Evolutionary conservation across 1,140 invertebrate genomes (phyloP).

Genomic region (Mizuhopecten yessoensis): DNA sequence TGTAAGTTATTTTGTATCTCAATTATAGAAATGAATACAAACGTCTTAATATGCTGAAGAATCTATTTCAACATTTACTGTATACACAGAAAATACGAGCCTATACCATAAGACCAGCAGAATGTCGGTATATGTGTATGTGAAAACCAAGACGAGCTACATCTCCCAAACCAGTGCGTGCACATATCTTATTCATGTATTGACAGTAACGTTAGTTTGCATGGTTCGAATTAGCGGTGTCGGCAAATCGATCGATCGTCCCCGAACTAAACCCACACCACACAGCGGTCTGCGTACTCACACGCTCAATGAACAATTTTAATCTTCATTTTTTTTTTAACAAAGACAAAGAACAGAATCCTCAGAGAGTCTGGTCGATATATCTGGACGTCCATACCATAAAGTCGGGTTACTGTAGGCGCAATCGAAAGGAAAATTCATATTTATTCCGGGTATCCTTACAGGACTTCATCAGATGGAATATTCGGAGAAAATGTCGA

Average conservation of each 20-base stretch:
- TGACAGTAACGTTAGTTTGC: constrained; percentile 3
- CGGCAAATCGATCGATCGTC: background rate
- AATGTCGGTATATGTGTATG: background rate
- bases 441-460: too few species aligned
- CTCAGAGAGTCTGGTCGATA: background rate
- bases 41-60: too few species aligned
- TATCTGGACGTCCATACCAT: too few species aligned
- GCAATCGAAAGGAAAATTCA: too few species aligned
- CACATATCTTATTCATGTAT: constrained; percentile 24
- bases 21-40: too few species aligned
- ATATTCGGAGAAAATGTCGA: too few species aligned
- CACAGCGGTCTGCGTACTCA: background rate
- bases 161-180: background rate
- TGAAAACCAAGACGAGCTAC: background rate
- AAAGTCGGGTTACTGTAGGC: too few species aligned
- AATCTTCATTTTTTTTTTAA: background rate
- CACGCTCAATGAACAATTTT: background rate
- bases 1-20: too few species aligned
- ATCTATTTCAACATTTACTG: background rate
- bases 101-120: background rate
- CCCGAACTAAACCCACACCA: background rate
- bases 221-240: background rate
- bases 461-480: too few species aligned
- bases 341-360: background rate
- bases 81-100: background rate